Base-by-base conservation (phyloP, 2,113 vertebrate species). In the Egretta garzetta region DNA sequence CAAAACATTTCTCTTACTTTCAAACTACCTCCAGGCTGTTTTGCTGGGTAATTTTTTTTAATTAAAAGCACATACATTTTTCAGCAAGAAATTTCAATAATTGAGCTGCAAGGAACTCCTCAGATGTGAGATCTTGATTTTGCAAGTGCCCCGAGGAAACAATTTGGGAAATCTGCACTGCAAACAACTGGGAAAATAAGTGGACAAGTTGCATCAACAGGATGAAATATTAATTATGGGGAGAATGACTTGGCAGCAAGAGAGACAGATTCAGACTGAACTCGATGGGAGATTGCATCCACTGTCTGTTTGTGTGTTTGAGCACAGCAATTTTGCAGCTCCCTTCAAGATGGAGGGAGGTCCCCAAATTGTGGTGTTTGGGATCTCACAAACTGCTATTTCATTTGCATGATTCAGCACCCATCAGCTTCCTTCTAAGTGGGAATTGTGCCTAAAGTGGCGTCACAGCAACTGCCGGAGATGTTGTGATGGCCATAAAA, bases 161-260 rank as follows among this genome's bases (percentile, higher is more conserved):
- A 95, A 89, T 93, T 91, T 81, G 88, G 86, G 77, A 97, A 98
- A 97, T 95, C 66, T 4, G 32, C 86, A 91, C 71, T 92, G 84
- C 86, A 97, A 96, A 94, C 64, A 96, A 70, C 66, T 80, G 92
- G 96, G 88, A 94, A 95, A 96, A 88, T 67, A 88, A 92, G 84
- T 97, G 97, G 95, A 96, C 93, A 86, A 95, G 86, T 90, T 92
- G 19, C 95, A 75, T 85, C 86, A 88, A 96, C 92, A 79, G 26
- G 95, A 84, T 95, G 41, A 93, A 96, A 96, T 96, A 96, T 96
- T 96, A 96, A 96, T 97, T 82, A 94, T 95, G 93, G 62, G 22
- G 39, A 58, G 82, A 94, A 67, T 33, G 28, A 70, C 80, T 87
- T 66, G 49, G 76, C 73, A 94, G 56, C 8, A 86, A 79, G 83